Percentiles rank a stretch among this genome's conserved stretches.
Conservation (phyloP, 2,888 invertebrate species). For the Acanthococcus lagerstroemiae region DNA sequence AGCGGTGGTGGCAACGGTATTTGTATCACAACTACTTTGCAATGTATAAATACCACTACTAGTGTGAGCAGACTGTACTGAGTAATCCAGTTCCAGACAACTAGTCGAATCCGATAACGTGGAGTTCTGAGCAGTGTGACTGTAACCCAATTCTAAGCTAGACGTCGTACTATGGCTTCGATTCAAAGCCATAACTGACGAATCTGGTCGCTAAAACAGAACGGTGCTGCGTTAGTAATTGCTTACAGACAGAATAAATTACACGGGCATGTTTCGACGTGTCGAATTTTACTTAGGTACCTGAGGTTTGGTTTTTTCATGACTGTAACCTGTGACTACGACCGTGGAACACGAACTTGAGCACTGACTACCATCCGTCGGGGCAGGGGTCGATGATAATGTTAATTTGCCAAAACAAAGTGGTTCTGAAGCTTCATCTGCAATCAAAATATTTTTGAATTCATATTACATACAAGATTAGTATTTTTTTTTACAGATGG, state of each 20-base stretch:
- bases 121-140: conserved; percentile 79
- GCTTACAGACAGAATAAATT: too few species aligned
- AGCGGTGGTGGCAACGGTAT: conserved; percentile 41
- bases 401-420: conserved; percentile 9
- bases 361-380: conserved; percentile 52
- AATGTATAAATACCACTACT: conserved; percentile 78
- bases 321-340: conserved; percentile 47
- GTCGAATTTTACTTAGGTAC: too few species aligned
- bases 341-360: conserved; percentile 80
- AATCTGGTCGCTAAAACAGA: conserved; percentile 10
- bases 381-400: conserved; percentile 39
- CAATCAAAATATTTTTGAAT: neutral
- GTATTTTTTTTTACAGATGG: neutral
- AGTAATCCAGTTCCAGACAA: conserved; percentile 55
- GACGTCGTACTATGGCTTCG: conserved; percentile 50
- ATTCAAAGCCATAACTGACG: conserved; percentile 7
- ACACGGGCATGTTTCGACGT: too few species aligned
- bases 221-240: neutral
- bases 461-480: neutral
- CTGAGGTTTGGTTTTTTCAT: conserved; percentile 8
- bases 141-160: conserved; percentile 72
- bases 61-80: conserved; percentile 45
- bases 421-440: conserved; percentile 35
- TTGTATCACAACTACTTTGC: conserved; percentile 50
- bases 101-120: conserved; percentile 58